phyloP scores from a whole-genome alignment of 92 coral and sea anemone genomes.

The Palythoa heliodiscus region DNA sequence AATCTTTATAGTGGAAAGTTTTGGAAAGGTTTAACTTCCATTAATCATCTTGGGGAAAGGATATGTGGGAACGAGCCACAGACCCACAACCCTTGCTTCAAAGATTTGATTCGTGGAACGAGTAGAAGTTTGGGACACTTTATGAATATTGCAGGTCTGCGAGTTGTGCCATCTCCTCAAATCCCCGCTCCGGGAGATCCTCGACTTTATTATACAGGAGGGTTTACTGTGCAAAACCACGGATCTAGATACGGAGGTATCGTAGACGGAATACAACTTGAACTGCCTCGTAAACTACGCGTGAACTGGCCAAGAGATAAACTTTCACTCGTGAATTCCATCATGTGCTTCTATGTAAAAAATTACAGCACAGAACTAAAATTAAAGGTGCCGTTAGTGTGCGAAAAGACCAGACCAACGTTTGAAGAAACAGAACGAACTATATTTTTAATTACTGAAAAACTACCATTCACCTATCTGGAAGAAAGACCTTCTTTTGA shows the following conservation, averaged over 20 bases:
- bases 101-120: constrained; percentile 38
- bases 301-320: constrained; percentile 16
- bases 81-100: constrained; percentile 16
- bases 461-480: background rate
- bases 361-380: background rate
- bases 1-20: constrained; percentile 27
- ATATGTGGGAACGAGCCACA: background rate
- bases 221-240: background rate
- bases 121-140: constrained; percentile 22
- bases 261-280: background rate
- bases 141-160: background rate
- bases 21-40: constrained; percentile 2
- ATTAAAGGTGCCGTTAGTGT: background rate
- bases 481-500: background rate
- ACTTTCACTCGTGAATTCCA: background rate
- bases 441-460: background rate
- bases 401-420: constrained; percentile 7
- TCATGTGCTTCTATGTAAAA: background rate
- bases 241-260: background rate
- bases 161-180: constrained; percentile 8
- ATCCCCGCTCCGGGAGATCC: background rate
- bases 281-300: constrained; percentile 10
- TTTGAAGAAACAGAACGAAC: constrained; percentile 12
- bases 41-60: constrained; percentile 16
- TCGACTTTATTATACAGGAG: background rate